Evolutionary conservation across 2,113 vertebrate species (phyloP).

Genomic region (Struthidea cinerea): DNA sequence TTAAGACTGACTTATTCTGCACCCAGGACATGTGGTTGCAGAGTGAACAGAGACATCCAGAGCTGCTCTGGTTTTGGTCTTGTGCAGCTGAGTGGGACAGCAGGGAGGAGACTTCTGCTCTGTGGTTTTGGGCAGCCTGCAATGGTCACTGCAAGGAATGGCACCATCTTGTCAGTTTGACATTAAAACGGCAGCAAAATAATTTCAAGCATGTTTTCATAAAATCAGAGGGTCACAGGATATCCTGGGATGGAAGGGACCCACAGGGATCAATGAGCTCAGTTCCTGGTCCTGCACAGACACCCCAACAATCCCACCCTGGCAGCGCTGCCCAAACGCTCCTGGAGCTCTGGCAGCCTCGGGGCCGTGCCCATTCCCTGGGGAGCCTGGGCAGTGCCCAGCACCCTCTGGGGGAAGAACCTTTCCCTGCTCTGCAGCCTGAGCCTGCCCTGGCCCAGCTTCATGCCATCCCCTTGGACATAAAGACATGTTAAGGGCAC

Average conservation of each 20-base stretch:
- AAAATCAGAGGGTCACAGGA: neutral
- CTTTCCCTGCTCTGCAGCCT: accelerated
- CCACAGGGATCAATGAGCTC: neutral
- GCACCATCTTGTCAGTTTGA: neutral
- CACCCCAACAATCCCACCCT: neutral
- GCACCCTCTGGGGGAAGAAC: neutral
- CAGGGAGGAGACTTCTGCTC: neutral
- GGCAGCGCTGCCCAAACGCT: neutral
- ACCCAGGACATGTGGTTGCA: neutral
- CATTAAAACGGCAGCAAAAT: neutral
- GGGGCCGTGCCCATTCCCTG: neutral
- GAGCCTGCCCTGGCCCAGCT: accelerated
- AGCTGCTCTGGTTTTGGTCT: neutral
- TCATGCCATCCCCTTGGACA: neutral
- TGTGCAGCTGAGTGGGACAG: neutral
- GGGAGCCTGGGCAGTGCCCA: neutral
- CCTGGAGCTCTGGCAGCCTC: neutral
- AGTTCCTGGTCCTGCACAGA: neutral
- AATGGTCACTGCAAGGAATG: neutral
- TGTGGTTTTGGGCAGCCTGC: neutral
- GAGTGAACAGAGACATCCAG: neutral
- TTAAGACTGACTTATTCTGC: neutral
- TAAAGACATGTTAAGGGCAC: neutral
- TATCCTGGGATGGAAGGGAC: neutral
- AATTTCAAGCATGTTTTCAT: neutral